A percentile compares a stretch with the other conserved stretches of the same genome.
These are phyloP conservation scores for Eristalis pertinax DNA, from an alignment of 2,888 invertebrate species.

Conservation along the genomic window DNA sequence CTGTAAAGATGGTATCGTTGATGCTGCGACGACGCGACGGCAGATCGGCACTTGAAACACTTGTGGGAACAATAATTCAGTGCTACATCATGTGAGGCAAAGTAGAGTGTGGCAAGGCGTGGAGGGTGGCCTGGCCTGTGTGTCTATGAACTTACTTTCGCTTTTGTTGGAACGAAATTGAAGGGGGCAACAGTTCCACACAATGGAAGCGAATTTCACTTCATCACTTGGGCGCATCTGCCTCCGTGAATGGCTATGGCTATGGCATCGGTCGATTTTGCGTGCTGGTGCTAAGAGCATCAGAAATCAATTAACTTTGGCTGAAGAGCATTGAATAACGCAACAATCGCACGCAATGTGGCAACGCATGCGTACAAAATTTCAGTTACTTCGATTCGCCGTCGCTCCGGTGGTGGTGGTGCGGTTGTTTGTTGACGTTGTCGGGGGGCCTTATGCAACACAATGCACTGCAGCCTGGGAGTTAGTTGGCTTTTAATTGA, in stretches of 20 bases:
- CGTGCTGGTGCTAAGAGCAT: constrained; percentile 36
- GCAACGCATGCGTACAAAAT: constrained; percentile 62
- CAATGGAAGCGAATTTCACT: constrained; percentile 63
- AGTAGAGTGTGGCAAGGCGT: constrained; percentile 13
- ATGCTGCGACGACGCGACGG: constrained; percentile 41
- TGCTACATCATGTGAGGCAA: constrained; percentile 6
- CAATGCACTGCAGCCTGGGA: constrained; percentile 36
- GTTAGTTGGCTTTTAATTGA: constrained; percentile 58
- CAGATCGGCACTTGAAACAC: constrained; percentile 17
- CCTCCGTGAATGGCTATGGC: constrained; percentile 9
- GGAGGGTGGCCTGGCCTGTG: neutral
- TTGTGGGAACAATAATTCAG: neutral
- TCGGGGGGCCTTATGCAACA: constrained; percentile 45
- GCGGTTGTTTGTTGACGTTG: neutral
- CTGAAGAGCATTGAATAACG: constrained; percentile 57
- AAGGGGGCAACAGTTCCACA: constrained; percentile 21
- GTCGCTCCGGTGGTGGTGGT: neutral
- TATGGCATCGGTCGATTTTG: constrained; percentile 25
- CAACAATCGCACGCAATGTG: constrained; percentile 60
- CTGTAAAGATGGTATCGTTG: neutral
- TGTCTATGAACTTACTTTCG: constrained; percentile 66
- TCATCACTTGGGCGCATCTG: constrained; percentile 51
- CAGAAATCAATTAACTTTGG: constrained; percentile 70
- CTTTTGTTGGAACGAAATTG: constrained; percentile 53
- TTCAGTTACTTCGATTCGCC: constrained; percentile 33